A percentile compares a stretch with the other conserved stretches of the same genome.
These are phyloP conservation scores for Polydrusus tereticollis DNA, from an alignment of 2,888 invertebrate genomes.

Conservation along the genomic window DNA sequence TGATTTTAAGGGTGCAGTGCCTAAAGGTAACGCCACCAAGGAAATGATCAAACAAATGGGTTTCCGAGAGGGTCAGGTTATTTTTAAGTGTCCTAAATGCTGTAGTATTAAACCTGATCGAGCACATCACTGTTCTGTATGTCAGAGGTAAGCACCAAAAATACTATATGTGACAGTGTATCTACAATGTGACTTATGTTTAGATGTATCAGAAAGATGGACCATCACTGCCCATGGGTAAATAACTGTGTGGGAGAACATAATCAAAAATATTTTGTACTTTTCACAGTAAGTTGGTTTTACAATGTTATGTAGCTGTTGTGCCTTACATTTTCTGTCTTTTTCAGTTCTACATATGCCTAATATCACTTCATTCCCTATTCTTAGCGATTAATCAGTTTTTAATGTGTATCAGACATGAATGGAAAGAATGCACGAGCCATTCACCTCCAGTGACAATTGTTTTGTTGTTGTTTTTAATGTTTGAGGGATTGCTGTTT, in stretches of 20 bases:
- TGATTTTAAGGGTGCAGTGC: conserved; percentile 85
- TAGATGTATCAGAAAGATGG: conserved; percentile 86
- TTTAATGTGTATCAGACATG: conserved; percentile 90
- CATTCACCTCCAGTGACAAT: conserved; percentile 97
- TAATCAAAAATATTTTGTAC: conserved; percentile 99
- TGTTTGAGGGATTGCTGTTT: conserved; percentile 95
- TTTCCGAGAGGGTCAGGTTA: conserved; percentile 90
- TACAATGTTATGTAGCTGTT: not conserved
- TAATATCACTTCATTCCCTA: conserved; percentile 93
- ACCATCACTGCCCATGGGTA: conserved; percentile 95
- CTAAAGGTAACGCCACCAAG: conserved; percentile 94
- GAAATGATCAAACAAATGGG: conserved; percentile 96
- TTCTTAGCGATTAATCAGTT: conserved; percentile 94
- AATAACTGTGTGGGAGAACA: conserved; percentile 99
- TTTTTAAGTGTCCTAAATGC: conserved; percentile 96
- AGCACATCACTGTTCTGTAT: conserved; percentile 96
- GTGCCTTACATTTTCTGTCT: conserved; percentile 33
- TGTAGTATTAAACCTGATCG: conserved; percentile 96
- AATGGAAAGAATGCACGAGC: conserved; percentile 95
- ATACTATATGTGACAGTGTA: too few species aligned
- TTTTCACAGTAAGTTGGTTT: conserved; percentile 87
- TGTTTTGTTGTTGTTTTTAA: conserved; percentile 88
- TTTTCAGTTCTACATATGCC: conserved; percentile 96
- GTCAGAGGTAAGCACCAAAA: conserved; percentile 76
- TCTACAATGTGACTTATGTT: conserved; percentile 40